Evolutionary conservation across 2,797 vertebrate species (phyloP).

Genomic region (Alosa sapidissima): DNA sequence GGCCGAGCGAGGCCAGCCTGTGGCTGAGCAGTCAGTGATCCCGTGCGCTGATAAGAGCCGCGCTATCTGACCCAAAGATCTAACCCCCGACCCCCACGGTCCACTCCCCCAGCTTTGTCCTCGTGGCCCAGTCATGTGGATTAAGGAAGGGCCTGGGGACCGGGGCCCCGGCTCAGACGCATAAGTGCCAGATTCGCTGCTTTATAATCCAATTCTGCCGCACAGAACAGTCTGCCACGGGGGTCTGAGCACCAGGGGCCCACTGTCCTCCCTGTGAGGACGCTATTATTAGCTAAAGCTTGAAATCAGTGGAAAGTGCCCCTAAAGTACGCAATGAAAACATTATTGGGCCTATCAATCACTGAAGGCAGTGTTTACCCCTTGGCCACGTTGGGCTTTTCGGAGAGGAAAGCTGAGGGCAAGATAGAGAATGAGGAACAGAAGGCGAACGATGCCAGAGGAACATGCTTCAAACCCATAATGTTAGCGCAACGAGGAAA

Average conservation of each 20-base stretch:
- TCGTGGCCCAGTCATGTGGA: constrained; percentile 51
- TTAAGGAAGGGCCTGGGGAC: constrained; percentile 45
- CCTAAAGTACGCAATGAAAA: constrained; percentile 27
- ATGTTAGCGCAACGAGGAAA: constrained; percentile 15
- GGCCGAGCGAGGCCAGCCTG: background rate
- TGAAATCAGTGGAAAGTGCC: constrained; percentile 34
- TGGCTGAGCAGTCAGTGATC: constrained; percentile 31
- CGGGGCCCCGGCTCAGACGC: constrained; percentile 35
- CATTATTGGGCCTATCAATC: constrained; percentile 23
- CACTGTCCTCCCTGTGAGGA: constrained; percentile 28
- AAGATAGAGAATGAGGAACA: background rate
- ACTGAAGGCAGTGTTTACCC: background rate
- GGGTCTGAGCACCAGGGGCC: constrained; percentile 29
- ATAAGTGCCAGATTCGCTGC: constrained; percentile 48
- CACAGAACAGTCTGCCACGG: constrained; percentile 37
- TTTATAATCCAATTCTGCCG: constrained; percentile 56
- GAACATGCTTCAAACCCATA: constrained; percentile 12
- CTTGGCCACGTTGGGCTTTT: background rate
- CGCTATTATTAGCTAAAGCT: constrained; percentile 38
- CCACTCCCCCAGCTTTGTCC: constrained; percentile 51
- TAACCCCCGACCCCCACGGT: constrained; percentile 33
- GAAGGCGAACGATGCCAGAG: background rate
- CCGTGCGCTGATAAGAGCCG: constrained; percentile 47
- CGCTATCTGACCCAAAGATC: constrained; percentile 57
- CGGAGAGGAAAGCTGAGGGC: constrained; percentile 31